phyloP scores from a whole-genome alignment of 2,113 vertebrate species.

The Python bivittatus region DNA sequence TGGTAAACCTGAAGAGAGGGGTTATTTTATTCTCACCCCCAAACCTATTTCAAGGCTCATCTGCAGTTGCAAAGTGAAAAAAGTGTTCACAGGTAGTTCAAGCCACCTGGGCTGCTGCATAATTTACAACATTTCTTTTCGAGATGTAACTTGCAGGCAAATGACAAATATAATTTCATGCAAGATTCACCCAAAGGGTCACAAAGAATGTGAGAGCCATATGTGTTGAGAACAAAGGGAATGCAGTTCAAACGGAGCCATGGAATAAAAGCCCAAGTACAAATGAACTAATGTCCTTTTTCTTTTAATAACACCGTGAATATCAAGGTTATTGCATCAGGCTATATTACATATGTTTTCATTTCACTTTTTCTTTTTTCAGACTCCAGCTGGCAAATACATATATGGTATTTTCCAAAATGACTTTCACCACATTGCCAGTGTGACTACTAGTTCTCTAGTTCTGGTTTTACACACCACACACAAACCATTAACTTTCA shows the following conservation, averaged over 20 bases:
- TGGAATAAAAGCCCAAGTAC: neutral
- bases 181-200: conserved; percentile 38
- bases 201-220: conserved; percentile 20
- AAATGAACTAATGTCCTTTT: neutral
- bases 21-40: conserved; percentile 26
- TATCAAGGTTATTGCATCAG: neutral
- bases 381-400: neutral
- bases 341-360: neutral
- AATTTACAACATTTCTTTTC: conserved; percentile 29
- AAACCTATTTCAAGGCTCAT: conserved; percentile 8
- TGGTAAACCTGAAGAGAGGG: conserved; percentile 13
- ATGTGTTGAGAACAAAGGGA: conserved; percentile 18
- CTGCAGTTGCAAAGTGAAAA: neutral
- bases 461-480: neutral
- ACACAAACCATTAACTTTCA: neutral
- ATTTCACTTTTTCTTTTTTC: neutral
- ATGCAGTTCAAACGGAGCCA: conserved; percentile 5
- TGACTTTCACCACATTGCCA: neutral
- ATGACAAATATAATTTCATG: conserved; percentile 29
- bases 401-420: fast-evolving
- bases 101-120: conserved; percentile 6
- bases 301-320: neutral
- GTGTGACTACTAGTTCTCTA: neutral
- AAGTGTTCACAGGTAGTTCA: conserved; percentile 25
- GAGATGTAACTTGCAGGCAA: conserved; percentile 28